Evolutionary conservation across 2,797 vertebrate species (phyloP).

Genomic region (Decapterus maruadsi): DNA sequence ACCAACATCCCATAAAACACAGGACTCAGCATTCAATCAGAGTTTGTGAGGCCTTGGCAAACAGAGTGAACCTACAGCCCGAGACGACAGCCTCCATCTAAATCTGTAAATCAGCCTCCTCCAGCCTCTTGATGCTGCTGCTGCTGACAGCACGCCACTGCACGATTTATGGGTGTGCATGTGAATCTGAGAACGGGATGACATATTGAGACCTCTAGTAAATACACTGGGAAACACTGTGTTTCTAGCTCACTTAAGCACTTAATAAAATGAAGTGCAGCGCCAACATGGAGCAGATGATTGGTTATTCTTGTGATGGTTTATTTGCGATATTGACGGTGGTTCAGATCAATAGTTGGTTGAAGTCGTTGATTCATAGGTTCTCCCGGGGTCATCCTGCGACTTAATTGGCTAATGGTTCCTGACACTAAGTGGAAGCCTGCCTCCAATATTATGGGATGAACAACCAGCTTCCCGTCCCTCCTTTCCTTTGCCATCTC

Average conservation of each 20-base stretch:
- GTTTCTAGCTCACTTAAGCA: constrained; percentile 36
- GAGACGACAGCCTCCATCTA: constrained; percentile 57
- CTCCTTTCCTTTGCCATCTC: neutral
- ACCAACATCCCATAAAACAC: constrained; percentile 18
- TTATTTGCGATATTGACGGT: constrained; percentile 32
- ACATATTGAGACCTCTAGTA: constrained; percentile 46
- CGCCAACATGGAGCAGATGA: constrained; percentile 13
- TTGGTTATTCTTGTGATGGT: constrained; percentile 14
- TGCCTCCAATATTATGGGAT: neutral
- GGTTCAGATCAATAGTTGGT: constrained; percentile 24
- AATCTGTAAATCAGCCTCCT: constrained; percentile 59
- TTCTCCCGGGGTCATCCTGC: constrained; percentile 26
- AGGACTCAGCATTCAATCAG: constrained; percentile 33
- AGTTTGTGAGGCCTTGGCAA: constrained; percentile 44
- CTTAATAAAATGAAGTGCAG: constrained; percentile 54
- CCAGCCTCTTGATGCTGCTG: constrained; percentile 35
- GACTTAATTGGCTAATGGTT: constrained; percentile 51
- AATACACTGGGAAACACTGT: constrained; percentile 12
- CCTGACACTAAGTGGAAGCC: constrained; percentile 38
- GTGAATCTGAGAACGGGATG: constrained; percentile 47
- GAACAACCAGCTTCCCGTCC: neutral
- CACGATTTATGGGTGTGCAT: constrained; percentile 54
- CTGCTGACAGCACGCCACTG: constrained; percentile 41
- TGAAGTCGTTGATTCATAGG: constrained; percentile 28
- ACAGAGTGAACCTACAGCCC: constrained; percentile 39